Percentiles rank a stretch among this genome's conserved stretches.
Evolutionary conservation across 2,888 invertebrate species (phyloP).

Genomic region (Icerya purchasi): DNA sequence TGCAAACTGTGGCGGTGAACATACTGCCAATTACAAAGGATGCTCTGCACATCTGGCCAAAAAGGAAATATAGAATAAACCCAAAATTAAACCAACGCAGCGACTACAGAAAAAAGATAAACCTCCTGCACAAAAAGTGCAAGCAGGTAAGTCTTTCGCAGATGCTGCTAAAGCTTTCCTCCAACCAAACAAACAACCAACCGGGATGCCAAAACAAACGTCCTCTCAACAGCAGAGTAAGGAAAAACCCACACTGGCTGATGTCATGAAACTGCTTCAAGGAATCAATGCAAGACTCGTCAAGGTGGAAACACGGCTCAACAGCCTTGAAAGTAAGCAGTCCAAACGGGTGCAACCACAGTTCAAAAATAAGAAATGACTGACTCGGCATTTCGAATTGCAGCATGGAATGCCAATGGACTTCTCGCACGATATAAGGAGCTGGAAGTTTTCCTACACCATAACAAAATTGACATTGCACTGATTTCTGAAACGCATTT

Average conservation of each 20-base stretch:
- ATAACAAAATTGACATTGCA: background rate
- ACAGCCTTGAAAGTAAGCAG: background rate
- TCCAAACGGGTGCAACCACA: background rate
- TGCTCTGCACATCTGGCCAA: background rate
- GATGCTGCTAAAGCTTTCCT: background rate
- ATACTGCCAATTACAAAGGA: too few relatives aligned
- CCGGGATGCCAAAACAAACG: background rate
- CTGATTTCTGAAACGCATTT: background rate
- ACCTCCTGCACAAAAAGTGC: too few relatives aligned
- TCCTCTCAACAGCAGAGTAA: background rate
- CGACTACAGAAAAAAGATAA: too few relatives aligned
- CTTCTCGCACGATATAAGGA: background rate
- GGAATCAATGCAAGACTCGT: background rate
- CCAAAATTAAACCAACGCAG: background rate
- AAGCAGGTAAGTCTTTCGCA: too few relatives aligned
- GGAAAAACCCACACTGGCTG: background rate
- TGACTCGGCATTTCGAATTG: background rate
- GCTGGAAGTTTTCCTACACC: background rate
- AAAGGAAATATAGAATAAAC: background rate
- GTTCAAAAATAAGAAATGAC: background rate
- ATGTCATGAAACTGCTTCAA: background rate
- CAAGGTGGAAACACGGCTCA: background rate
- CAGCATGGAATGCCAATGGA: background rate
- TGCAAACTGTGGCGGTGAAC: background rate
- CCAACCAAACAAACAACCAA: background rate